Conservation (phyloP, 2,797 vertebrate species). For the Chanos chanos region DNA sequence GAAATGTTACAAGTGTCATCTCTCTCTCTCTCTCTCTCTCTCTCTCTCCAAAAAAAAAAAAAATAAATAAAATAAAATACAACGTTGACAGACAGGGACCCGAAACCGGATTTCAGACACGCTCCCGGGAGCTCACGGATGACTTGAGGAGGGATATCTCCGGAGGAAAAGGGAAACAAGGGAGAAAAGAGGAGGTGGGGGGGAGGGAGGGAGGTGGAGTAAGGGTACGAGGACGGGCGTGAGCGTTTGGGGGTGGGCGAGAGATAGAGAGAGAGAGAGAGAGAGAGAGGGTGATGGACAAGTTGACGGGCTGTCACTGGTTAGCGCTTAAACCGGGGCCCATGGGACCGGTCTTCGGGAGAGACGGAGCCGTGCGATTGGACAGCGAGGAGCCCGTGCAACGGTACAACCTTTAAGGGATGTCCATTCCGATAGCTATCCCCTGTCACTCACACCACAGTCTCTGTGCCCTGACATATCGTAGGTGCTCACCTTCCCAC, state of each 20-base stretch:
- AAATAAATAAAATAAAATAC: too few species aligned
- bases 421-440: not conserved
- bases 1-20: too few species aligned
- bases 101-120: too few species aligned
- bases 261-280: not conserved
- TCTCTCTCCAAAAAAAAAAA: not conserved
- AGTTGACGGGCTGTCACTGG: not conserved
- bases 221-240: not conserved
- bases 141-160: not conserved
- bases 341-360: conserved; percentile 1
- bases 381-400: not conserved
- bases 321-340: too few species aligned
- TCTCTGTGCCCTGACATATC: not conserved
- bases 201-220: not conserved
- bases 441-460: not conserved
- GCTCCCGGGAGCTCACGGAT: too few species aligned
- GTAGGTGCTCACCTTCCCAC: too few species aligned
- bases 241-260: not conserved
- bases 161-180: not conserved
- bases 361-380: not conserved
- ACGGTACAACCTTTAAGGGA: not conserved
- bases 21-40: not conserved
- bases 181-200: not conserved
- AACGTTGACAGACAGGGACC: too few species aligned
- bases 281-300: not conserved